Conservation (phyloP, 2,888 invertebrate species). For the Monochamus alternatus region DNA sequence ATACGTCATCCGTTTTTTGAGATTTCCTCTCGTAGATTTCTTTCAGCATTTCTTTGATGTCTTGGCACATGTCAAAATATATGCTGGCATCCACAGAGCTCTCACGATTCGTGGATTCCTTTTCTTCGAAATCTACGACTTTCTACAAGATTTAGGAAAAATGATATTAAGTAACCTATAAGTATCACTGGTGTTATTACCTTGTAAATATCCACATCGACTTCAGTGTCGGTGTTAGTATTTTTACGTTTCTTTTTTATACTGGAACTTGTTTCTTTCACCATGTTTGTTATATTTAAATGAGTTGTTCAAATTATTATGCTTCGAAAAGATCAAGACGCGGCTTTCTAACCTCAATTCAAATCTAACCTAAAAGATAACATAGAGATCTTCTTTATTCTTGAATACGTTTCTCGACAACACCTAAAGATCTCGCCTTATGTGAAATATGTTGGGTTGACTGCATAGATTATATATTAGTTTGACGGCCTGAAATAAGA, state of each 20-base stretch:
- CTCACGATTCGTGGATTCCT: conserved; percentile 79
- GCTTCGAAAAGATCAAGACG: background rate
- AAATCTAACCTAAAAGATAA: background rate
- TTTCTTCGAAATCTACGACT: conserved; percentile 82
- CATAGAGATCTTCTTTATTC: background rate
- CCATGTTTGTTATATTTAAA: conserved; percentile 59
- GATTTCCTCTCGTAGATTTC: conserved; percentile 80
- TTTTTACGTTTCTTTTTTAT: conserved; percentile 76
- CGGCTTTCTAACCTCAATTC: background rate
- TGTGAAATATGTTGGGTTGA: background rate
- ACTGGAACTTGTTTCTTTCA: conserved; percentile 70
- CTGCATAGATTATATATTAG: too few species aligned
- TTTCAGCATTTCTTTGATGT: conserved; percentile 79
- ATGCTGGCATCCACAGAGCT: conserved; percentile 79
- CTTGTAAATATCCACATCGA: conserved; percentile 76
- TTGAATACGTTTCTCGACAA: background rate
- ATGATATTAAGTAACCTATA: background rate
- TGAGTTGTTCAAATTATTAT: background rate
- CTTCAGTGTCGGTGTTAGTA: conserved; percentile 69
- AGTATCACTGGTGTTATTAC: conserved; percentile 63
- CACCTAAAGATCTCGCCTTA: background rate
- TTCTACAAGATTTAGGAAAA: conserved; percentile 71
- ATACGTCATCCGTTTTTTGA: conserved; percentile 43
- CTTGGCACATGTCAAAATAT: conserved; percentile 81
- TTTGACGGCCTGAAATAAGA: too few species aligned